phyloP scores from a whole-genome alignment of 2,113 vertebrate species.

The Microtus richardsoni region DNA sequence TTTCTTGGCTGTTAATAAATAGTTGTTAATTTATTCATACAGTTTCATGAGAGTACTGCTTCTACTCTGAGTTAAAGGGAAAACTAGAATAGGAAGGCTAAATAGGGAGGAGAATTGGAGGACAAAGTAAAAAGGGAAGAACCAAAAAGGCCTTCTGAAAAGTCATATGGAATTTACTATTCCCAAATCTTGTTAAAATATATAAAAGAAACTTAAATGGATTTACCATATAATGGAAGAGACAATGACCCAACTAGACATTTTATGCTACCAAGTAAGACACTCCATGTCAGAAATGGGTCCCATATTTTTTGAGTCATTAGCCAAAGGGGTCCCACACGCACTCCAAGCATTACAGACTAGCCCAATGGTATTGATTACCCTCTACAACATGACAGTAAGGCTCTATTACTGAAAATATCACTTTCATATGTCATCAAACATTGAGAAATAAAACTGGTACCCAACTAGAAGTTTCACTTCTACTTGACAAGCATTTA shows the following conservation, averaged over 20 bases:
- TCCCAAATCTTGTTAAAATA: not conserved
- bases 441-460: not conserved
- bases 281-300: not conserved
- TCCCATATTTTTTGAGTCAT: not conserved
- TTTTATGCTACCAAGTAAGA: not conserved
- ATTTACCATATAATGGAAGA: not conserved
- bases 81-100: not conserved
- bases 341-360: not conserved
- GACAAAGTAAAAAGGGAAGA: not conserved
- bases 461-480: not conserved
- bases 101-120: not conserved
- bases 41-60: not conserved
- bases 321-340: not conserved
- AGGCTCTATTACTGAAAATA: not conserved
- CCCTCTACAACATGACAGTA: not conserved
- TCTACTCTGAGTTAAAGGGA: not conserved
- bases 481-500: not conserved
- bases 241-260: too few relatives aligned
- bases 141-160: not conserved
- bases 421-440: not conserved
- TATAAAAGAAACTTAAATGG: not conserved
- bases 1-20: conserved; percentile 26
- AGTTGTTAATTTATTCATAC: not conserved
- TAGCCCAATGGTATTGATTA: not conserved
- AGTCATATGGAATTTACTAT: not conserved